Evolutionary conservation across 1,140 invertebrate genomes (phyloP).

Genomic region (Sarcophaga bullata): DNA sequence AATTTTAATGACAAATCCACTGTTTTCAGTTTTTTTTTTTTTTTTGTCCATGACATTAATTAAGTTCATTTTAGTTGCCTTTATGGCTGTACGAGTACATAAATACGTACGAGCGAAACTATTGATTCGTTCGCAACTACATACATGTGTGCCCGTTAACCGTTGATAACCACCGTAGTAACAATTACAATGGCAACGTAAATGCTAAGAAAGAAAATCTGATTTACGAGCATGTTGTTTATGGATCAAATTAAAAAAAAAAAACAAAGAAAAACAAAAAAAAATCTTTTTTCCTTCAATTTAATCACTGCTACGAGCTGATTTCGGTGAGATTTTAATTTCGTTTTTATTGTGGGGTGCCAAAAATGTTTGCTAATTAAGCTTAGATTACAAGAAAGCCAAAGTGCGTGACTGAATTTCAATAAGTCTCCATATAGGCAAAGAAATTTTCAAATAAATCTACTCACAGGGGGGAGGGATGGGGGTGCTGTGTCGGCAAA

Average conservation of each 20-base stretch:
- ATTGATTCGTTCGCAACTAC: not conserved
- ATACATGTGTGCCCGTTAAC: not conserved
- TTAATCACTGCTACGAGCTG: not conserved
- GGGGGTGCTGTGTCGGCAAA: no score
- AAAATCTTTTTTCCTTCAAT: not conserved
- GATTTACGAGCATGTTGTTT: no score
- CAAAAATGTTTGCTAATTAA: conserved; percentile 19
- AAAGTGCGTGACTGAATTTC: conserved; percentile 34
- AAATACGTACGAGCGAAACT: no score
- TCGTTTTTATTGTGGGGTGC: not conserved
- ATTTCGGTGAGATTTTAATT: not conserved
- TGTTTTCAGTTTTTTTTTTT: not conserved
- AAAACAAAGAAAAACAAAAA: not conserved
- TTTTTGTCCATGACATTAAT: not conserved
- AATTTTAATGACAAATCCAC: not conserved
- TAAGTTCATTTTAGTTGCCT: not conserved
- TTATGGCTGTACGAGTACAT: not conserved
- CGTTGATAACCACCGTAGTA: no score
- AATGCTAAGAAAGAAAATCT: no score
- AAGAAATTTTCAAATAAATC: not conserved
- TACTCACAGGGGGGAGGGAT: no score
- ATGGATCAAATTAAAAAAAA: not conserved
- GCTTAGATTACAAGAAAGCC: conserved; percentile 12
- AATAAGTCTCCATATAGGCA: conserved; percentile 27
- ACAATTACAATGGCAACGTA: no score